These are phyloP conservation scores for Drosophila parvula DNA, from an alignment of 1,140 invertebrate species.

Conservation along the genomic window DNA sequence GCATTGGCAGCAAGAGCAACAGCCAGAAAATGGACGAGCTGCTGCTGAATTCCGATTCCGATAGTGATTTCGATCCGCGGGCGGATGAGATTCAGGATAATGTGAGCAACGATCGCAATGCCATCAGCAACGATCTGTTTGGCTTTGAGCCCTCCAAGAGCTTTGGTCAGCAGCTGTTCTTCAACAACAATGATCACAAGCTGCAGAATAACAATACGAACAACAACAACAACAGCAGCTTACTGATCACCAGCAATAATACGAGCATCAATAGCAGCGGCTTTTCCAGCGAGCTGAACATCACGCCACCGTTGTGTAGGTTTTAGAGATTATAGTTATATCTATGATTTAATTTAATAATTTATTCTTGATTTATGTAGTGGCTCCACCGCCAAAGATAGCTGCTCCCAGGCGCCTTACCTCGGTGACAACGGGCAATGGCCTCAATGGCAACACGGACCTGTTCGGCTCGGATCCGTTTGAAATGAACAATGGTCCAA, in stretches of 20 bases:
- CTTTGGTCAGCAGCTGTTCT: conserved; percentile 83
- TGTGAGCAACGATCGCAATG: conserved; percentile 74
- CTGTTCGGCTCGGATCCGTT: conserved; percentile 89
- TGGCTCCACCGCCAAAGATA: conserved; percentile 92
- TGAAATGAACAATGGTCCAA: conserved; percentile 81
- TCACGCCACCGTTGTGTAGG: conserved; percentile 88
- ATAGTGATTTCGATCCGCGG: conserved; percentile 91
- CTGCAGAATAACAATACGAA: conserved; percentile 68
- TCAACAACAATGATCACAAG: conserved; percentile 74
- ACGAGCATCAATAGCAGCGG: conserved; percentile 71
- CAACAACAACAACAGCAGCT: conserved; percentile 52
- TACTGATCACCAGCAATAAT: conserved; percentile 57
- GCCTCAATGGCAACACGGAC: conserved; percentile 86
- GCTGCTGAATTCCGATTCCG: conserved; percentile 91
- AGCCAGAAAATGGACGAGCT: conserved; percentile 93
- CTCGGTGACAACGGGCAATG: conserved; percentile 68
- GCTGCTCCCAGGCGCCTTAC: conserved; percentile 84
- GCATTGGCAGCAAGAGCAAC: conserved; percentile 85
- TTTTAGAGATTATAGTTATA: conserved; percentile 37
- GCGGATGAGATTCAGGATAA: conserved; percentile 87
- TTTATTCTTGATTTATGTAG: conserved; percentile 84
- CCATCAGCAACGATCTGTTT: conserved; percentile 82
- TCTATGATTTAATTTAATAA: background rate
- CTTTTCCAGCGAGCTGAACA: conserved; percentile 77
- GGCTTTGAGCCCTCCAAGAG: conserved; percentile 83